These are phyloP conservation scores for Leptosomus discolor DNA, from an alignment of 2,113 vertebrate genomes.

Conservation along the genomic window DNA sequence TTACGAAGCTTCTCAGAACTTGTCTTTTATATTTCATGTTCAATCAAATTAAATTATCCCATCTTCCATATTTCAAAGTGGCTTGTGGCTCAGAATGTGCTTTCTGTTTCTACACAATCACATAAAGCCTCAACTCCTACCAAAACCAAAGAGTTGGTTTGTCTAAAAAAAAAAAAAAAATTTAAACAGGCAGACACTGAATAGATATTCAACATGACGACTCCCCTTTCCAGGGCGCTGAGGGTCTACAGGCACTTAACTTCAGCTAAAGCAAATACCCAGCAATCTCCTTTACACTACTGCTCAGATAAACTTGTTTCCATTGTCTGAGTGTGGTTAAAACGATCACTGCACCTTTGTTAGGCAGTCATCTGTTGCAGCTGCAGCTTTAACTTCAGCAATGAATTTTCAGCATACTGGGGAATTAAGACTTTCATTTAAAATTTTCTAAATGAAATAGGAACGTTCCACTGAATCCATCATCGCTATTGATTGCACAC, in stretches of 20 bases:
- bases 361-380: neutral
- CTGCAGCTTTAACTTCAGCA: neutral
- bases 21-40: neutral
- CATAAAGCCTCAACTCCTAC: neutral
- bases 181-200: neutral
- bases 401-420: neutral
- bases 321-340: too few relatives aligned
- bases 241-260: neutral
- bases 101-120: neutral
- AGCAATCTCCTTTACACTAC: neutral
- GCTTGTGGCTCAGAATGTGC: neutral
- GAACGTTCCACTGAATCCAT: neutral
- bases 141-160: neutral
- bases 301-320: neutral
- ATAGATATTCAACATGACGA: neutral
- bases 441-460: neutral
- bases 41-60: neutral
- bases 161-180: neutral
- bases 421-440: neutral
- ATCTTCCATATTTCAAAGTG: neutral
- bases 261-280: neutral
- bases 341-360: neutral
- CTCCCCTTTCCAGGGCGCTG: neutral
- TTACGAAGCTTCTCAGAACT: neutral
- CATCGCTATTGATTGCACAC: neutral